phyloP scores from a whole-genome alignment of 2,113 vertebrate species.

The Melospiza georgiana region DNA sequence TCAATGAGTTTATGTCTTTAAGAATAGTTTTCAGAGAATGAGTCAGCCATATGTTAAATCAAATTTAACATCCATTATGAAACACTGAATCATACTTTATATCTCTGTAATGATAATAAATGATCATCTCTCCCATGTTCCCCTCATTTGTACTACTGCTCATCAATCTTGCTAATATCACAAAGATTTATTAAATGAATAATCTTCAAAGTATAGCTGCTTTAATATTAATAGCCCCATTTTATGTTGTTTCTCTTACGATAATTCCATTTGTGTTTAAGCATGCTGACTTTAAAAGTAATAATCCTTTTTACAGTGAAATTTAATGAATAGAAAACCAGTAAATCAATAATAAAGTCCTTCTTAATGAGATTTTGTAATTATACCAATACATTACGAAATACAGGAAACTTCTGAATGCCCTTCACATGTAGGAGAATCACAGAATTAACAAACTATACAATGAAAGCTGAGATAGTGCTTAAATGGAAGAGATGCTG shows the following conservation, averaged over 20 bases:
- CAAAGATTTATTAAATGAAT: constrained; percentile 80
- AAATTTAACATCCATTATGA: constrained; percentile 82
- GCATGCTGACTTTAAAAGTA: constrained; percentile 70
- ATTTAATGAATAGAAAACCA: constrained; percentile 77
- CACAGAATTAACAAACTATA: constrained; percentile 22
- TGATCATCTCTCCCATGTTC: constrained; percentile 73
- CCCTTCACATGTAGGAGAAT: constrained; percentile 17
- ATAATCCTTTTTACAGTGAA: constrained; percentile 71
- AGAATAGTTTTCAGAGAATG: constrained; percentile 75
- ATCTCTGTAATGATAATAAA: constrained; percentile 82
- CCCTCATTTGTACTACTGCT: constrained; percentile 73
- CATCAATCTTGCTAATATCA: constrained; percentile 79
- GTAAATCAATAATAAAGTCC: constrained; percentile 72
- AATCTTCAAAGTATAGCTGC: constrained; percentile 72
- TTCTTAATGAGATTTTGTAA: constrained; percentile 72
- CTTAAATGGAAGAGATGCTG: not conserved
- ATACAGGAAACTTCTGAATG: constrained; percentile 40
- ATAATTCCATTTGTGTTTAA: constrained; percentile 69
- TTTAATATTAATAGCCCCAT: constrained; percentile 78
- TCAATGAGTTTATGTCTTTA: constrained; percentile 77
- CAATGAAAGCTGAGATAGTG: constrained; percentile 15
- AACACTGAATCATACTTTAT: constrained; percentile 80
- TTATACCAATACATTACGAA: constrained; percentile 66
- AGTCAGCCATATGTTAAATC: constrained; percentile 82
- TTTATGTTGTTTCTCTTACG: constrained; percentile 73